Conservation (phyloP, 2,113 vertebrate species). For the Bubo bubo region DNA sequence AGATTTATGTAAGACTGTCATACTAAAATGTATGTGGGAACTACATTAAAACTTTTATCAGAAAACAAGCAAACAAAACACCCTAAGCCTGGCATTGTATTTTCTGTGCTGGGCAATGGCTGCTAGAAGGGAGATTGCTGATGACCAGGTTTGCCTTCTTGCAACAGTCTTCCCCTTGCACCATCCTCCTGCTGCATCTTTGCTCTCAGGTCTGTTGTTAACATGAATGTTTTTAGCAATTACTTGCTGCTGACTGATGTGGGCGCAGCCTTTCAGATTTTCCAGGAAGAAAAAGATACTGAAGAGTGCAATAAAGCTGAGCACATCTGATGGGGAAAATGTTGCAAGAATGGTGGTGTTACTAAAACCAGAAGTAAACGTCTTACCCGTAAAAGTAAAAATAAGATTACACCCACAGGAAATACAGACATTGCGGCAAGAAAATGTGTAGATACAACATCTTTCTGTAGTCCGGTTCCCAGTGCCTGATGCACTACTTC, state of each 20-base stretch:
- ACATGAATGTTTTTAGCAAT: not conserved
- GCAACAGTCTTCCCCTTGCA: rapidly evolving
- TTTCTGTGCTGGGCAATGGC: not conserved
- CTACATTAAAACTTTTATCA: constrained; percentile 72
- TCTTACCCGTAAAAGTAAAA: not conserved
- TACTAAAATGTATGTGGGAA: constrained; percentile 70
- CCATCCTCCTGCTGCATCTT: not conserved
- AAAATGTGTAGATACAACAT: not conserved
- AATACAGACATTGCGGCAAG: not conserved
- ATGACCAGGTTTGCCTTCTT: not conserved
- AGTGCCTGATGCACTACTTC: not conserved
- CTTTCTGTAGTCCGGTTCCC: not conserved
- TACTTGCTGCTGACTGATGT: not conserved
- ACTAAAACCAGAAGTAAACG: not conserved
- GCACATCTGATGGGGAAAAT: not conserved
- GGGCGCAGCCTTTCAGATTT: not conserved
- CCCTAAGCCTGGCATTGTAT: not conserved
- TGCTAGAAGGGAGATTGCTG: not conserved
- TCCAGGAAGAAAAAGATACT: not conserved
- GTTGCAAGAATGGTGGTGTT: not conserved
- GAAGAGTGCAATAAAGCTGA: not conserved
- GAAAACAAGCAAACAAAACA: not conserved
- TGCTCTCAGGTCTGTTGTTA: not conserved
- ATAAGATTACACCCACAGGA: not conserved
- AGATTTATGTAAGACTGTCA: constrained; percentile 68